Conservation (phyloP, 2,888 invertebrate species). For the Liposcelis brunnea region DNA sequence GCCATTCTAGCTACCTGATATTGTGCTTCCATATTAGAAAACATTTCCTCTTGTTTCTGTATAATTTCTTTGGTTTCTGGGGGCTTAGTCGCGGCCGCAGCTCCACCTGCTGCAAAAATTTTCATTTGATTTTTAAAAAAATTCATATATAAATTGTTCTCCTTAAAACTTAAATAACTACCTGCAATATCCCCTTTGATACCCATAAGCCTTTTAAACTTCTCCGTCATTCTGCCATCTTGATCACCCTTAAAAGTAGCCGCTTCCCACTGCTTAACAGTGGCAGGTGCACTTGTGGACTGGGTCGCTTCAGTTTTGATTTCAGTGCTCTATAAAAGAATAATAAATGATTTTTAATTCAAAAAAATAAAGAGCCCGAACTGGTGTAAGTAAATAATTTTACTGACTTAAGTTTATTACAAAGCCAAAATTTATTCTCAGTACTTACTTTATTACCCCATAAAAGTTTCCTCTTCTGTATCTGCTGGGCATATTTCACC, state of each 20-base stretch:
- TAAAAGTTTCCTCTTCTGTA: constrained; percentile 78
- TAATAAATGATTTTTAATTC: not conserved
- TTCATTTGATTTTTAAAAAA: not conserved
- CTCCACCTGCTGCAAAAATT: constrained; percentile 11
- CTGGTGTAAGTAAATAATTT: not conserved
- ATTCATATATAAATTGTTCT: not conserved
- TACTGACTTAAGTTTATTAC: not conserved
- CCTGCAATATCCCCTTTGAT: constrained; percentile 44
- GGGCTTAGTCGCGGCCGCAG: not conserved
- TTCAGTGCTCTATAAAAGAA: not conserved
- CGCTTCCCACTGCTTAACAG: constrained; percentile 48
- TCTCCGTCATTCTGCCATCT: constrained; percentile 82
- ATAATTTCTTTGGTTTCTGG: constrained; percentile 21
- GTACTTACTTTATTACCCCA: constrained; percentile 50
- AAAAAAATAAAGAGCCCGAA: not conserved
- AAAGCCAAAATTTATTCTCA: not conserved
- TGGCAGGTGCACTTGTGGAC: constrained; percentile 15
- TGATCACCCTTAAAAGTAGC: constrained; percentile 79
- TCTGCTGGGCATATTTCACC: constrained; percentile 69
- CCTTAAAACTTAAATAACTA: constrained; percentile 4
- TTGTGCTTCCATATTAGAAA: constrained; percentile 85
- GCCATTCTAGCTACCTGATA: constrained; percentile 91
- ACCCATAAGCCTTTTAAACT: constrained; percentile 94
- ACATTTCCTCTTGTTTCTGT: constrained; percentile 55
- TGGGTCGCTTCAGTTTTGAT: not conserved